A percentile compares a stretch with the other conserved stretches of the same genome.
These are phyloP conservation scores for Amiota mariae DNA, from an alignment of 2,888 invertebrate species.

Conservation along the genomic window DNA sequence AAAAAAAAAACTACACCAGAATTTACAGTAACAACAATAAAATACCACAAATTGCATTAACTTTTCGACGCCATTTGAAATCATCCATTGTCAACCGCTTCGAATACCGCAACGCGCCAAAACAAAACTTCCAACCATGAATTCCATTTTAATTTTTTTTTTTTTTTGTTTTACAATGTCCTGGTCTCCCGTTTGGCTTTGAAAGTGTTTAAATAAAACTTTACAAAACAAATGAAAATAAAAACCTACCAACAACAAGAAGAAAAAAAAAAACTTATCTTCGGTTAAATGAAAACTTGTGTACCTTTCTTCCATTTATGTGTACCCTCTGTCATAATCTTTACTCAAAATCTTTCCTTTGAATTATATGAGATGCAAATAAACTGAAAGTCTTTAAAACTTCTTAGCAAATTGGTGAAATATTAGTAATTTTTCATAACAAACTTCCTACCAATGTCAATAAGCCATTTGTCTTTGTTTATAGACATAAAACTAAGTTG, in stretches of 20 bases:
- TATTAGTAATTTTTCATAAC: too few species aligned
- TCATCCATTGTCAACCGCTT: not conserved
- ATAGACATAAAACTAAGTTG: constrained; percentile 22
- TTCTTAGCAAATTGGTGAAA: too few species aligned
- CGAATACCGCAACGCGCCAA: not conserved
- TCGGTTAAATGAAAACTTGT: too few species aligned
- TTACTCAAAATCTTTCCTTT: too few species aligned
- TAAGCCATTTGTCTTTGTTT: constrained; percentile 28
- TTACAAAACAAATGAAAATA: constrained; percentile 12
- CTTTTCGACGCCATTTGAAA: constrained; percentile 6
- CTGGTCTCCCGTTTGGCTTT: constrained; percentile 38
- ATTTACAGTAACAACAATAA: constrained; percentile 5
- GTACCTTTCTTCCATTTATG: too few species aligned
- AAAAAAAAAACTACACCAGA: constrained; percentile 26
- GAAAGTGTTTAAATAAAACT: constrained; percentile 35
- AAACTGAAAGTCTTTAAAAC: too few species aligned
- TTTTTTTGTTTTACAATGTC: not conserved
- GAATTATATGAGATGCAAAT: too few species aligned
- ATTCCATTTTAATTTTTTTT: not conserved
- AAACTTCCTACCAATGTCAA: not conserved
- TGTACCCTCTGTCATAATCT: too few species aligned
- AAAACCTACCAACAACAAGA: not conserved
- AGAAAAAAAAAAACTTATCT: constrained; percentile 17
- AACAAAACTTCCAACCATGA: not conserved
- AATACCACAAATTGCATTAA: constrained; percentile 26